Evolutionary conservation across 2,797 vertebrate species (phyloP).

Genomic region (Dicrostonyx torquatus): DNA sequence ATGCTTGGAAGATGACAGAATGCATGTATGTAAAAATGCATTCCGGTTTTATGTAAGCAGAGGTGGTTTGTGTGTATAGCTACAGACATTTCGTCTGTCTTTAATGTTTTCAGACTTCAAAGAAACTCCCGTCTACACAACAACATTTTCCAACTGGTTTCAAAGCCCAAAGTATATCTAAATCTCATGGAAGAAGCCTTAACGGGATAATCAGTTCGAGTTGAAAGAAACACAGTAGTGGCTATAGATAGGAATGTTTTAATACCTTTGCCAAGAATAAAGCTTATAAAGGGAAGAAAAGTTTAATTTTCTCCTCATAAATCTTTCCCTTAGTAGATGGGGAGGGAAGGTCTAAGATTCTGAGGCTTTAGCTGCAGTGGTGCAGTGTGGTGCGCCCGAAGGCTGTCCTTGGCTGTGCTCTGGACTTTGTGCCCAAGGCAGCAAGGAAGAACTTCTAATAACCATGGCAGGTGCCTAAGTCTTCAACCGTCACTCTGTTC

Average conservation of each 20-base stretch:
- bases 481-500: neutral
- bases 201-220: neutral
- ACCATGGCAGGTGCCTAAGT: neutral
- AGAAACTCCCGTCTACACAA: neutral
- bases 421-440: neutral
- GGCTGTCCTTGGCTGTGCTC: neutral
- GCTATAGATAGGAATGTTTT: neutral
- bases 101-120: slow-evolving; percentile 23
- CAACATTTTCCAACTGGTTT: neutral
- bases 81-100: neutral
- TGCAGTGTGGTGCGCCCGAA: neutral
- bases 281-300: neutral
- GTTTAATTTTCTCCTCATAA: slow-evolving; percentile 58
- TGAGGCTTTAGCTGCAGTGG: neutral
- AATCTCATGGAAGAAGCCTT: slow-evolving; percentile 42
- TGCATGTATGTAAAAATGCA: neutral
- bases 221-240: slow-evolving; percentile 43
- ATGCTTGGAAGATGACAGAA: slow-evolving; percentile 29
- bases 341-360: slow-evolving; percentile 2
- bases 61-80: neutral
- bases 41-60: slow-evolving; percentile 9
- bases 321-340: neutral
- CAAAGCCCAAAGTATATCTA: slow-evolving; percentile 37
- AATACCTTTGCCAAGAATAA: slow-evolving; percentile 22
- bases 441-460: neutral